These are phyloP conservation scores for Oryzias curvinotus DNA, from an alignment of 2,113 vertebrate genomes.

Conservation along the genomic window DNA sequence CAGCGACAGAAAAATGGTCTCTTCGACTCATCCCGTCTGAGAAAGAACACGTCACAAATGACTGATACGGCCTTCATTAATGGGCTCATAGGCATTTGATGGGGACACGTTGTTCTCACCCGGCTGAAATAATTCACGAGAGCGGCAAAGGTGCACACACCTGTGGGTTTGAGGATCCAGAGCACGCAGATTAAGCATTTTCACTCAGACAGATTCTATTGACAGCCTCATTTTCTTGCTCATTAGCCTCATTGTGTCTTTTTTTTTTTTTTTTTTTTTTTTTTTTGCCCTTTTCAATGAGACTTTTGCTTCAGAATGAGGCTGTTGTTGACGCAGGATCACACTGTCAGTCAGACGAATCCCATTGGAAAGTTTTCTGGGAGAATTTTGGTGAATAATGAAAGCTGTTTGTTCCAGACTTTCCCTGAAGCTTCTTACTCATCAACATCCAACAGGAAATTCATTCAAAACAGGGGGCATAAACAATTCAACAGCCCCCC, in stretches of 20 bases:
- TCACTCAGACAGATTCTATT: slow-evolving; percentile 26
- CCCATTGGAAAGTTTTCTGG: slow-evolving; percentile 24
- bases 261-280: slow-evolving; percentile 27
- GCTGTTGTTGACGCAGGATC: slow-evolving; percentile 29
- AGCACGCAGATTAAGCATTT: slow-evolving; percentile 28
- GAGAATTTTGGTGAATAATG: slow-evolving; percentile 8
- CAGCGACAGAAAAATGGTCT: not conserved
- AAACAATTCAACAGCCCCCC: too few relatives aligned
- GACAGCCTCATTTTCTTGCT: slow-evolving; percentile 41
- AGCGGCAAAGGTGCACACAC: slow-evolving; percentile 20
- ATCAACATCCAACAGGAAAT: not conserved
- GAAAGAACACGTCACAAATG: not conserved
- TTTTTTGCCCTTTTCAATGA: slow-evolving; percentile 13
- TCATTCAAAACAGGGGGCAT: too few relatives aligned
- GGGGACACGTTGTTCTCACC: slow-evolving; percentile 36
- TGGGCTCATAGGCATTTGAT: slow-evolving; percentile 24
- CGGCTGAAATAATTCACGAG: slow-evolving; percentile 36
- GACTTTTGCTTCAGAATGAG: slow-evolving; percentile 7
- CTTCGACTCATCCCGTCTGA: not conserved
- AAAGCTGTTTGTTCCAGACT: slow-evolving; percentile 28
- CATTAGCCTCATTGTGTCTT: slow-evolving; percentile 15
- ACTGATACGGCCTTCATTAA: slow-evolving; percentile 5
- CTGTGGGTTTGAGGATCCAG: slow-evolving; percentile 16
- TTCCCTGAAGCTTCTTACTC: slow-evolving; percentile 13
- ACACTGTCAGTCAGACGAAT: slow-evolving; percentile 34